Percentiles rank a stretch among this genome's conserved stretches.
These are phyloP conservation scores for Alcedo quadribrachys DNA, from an alignment of 2,797 vertebrate genomes.

Conservation along the genomic window DNA sequence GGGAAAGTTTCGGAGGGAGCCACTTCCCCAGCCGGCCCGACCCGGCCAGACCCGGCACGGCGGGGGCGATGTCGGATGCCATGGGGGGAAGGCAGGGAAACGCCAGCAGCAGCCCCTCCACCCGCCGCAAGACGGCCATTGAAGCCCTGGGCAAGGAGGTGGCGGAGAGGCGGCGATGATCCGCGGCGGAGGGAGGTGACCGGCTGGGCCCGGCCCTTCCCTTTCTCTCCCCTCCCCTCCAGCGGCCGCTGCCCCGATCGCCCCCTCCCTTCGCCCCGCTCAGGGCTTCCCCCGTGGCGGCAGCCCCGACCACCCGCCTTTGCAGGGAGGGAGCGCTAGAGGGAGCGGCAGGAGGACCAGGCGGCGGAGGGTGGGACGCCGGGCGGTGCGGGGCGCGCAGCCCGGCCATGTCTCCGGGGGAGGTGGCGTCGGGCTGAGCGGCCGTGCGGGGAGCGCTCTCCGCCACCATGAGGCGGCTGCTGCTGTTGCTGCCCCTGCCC, in stretches of 20 bases:
- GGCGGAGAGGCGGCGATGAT: background rate
- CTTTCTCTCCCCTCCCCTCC: background rate
- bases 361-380: conserved; percentile 12
- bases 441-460: conserved; percentile 28
- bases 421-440: conserved; percentile 71
- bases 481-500: background rate
- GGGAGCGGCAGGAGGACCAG: conserved; percentile 38
- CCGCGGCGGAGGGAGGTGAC: background rate
- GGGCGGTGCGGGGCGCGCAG: conserved; percentile 51
- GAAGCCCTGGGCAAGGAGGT: background rate
- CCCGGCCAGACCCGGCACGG: background rate
- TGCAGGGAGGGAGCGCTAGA: background rate
- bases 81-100: background rate
- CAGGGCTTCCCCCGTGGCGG: background rate
- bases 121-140: background rate
- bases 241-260: background rate
- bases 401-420: conserved; percentile 75
- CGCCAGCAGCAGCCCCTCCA: background rate
- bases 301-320: background rate
- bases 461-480: conserved; percentile 39
- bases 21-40: background rate
- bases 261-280: background rate
- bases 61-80: background rate
- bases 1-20: background rate
- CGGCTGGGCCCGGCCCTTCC: background rate